phyloP scores from a whole-genome alignment of 92 coral and sea anemone species.

The Isaurus tuberculatus region DNA sequence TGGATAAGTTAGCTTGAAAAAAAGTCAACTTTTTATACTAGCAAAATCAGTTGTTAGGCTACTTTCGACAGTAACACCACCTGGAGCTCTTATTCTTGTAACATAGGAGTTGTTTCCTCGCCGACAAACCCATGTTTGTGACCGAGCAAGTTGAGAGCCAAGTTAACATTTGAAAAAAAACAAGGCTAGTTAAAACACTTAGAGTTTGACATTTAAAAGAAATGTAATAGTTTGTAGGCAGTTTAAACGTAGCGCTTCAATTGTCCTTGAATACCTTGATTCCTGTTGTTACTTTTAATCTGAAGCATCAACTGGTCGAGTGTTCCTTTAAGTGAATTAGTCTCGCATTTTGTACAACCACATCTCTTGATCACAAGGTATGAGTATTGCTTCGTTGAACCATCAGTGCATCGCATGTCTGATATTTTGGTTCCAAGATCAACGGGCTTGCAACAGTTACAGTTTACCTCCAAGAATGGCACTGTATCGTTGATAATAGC shows the following conservation, averaged over 20 bases:
- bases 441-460: slow-evolving; percentile 83
- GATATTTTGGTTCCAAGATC: slow-evolving; percentile 49
- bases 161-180: background rate
- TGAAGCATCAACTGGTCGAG: slow-evolving; percentile 32
- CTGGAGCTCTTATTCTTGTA: too few species aligned
- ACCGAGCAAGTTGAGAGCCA: too few species aligned
- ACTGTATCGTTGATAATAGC: slow-evolving; percentile 59
- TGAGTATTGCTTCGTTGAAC: slow-evolving; percentile 56
- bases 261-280: slow-evolving; percentile 26
- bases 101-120: too few species aligned
- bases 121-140: too few species aligned
- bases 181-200: background rate
- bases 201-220: background rate
- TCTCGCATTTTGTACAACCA: slow-evolving; percentile 70
- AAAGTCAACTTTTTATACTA: too few species aligned
- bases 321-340: slow-evolving; percentile 40
- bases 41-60: too few species aligned
- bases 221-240: background rate
- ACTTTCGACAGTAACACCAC: too few species aligned
- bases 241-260: slow-evolving; percentile 22
- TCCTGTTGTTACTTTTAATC: slow-evolving; percentile 15
- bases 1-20: too few species aligned
- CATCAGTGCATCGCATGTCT: slow-evolving; percentile 72
- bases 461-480: slow-evolving; percentile 53
- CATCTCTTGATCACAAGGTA: slow-evolving; percentile 73